Evolutionary conservation across 2,888 invertebrate genomes (phyloP), one percentile per base, ranked within the genome.

Genomic region (Abrostola tripartita): DNA sequence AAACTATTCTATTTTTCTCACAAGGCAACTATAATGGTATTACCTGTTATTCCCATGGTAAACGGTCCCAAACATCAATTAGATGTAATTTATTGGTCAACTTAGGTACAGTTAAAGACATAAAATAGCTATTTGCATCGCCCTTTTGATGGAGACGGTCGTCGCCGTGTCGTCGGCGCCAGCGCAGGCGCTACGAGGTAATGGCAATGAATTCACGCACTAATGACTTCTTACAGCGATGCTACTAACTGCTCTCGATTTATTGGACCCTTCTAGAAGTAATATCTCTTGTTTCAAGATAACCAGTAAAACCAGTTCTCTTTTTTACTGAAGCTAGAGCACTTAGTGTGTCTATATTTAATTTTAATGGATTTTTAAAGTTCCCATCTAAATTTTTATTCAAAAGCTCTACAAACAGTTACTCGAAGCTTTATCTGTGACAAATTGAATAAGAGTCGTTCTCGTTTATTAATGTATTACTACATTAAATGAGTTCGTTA

Each of bases 201-300:
- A 84, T 86, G 84, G 79, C 86, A 85, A 80, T 84, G 85, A 84
- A 84, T 84, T 79, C 72, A 76, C 83, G 76, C 78, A 56, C 79
- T 85, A 86, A 86, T 84, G 85, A 85, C 81, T 81, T 71, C 69
- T 75, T 69, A 71, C 66, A 57, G 69, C 56, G 73, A 64, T 64
- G 59, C 70, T 81, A 81, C 79, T 73, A 81, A 74, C 64, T 62
- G 72, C 73, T 77, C 78, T 81, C 71, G 80, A 81, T 79, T 65
- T 69, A 71, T 70, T 62, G 37, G 44, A 71, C 63, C 65, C 69
- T 66, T 76, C 68, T 78, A 71, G 60, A 72, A 66, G 64, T 56
- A 62, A 62, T 68, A 44, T 61, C 24, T 68, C 59, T 53, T 36
- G 62, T 63, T 44, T 35, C 50, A 52, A 41, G 47, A 35, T 42